Evolutionary conservation across 2,888 invertebrate genomes (phyloP), one percentile per base, ranked within the genome.

Genomic region (Drosophila nigricruria): DNA sequence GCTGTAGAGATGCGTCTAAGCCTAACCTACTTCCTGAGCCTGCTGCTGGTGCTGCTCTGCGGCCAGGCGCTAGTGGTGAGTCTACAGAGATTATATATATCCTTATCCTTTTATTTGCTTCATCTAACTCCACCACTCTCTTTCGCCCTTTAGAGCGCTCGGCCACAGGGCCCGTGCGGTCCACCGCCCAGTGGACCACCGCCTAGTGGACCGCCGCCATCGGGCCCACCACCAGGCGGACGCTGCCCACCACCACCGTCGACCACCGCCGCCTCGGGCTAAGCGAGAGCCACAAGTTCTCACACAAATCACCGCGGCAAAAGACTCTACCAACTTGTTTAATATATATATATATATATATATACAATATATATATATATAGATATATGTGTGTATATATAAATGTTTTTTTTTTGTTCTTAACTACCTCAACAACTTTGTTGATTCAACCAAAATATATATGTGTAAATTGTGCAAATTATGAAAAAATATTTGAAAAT

Each of bases 181-280:
- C 53, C 88, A 0, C 88, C 82, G 5, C 73, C 88, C 1, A 75
- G 66, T 23, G 82, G 85, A 5, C 65, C 85, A 0, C 82, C 82
- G 3, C 82, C 82, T 14, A 74, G 47, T 6, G 82, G 82, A 8
- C 49, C 86, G 0, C 79, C 71, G 0, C 88, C 82, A 2, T 54
- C 85, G 16, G 88, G 79, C 4, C 74, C 67, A 12, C 88, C 88
- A 8, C 87, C 82, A 14, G 76, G 70, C 5, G 73, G 70, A 32
- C 87, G 65, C 14, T 71, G 77, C 6, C 42, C 53, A n/a, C 54
- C 73, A 1, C 77, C 79, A 1, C 62, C 70, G 0, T 32, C 77
- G 12, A 79, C 86, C 8, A 70, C 86, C 5, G 56, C 88, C 6
- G 18, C 81, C 16, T 23, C 88, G 0, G 83, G 67, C 16, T 82